Base-by-base conservation (phyloP, 2,888 invertebrate species). In the Protonemura montana region DNA sequence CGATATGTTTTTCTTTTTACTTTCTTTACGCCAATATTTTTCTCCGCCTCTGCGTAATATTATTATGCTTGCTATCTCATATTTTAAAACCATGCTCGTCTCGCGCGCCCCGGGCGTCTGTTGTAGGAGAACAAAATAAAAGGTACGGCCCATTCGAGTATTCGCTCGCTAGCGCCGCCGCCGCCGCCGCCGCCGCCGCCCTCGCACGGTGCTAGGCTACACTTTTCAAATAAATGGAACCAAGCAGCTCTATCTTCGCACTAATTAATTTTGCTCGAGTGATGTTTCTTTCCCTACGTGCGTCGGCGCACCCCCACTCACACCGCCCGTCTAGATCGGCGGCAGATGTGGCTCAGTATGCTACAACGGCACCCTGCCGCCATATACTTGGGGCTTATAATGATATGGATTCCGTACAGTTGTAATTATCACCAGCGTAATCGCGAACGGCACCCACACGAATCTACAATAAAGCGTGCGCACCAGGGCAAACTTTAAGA, bases 251-350 rank as follows among this genome's bases (percentile, higher is more conserved):
- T 42, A 83, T 41, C 82, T 83, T 83, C 42, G n/a, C 82, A 41
- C 26, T 83, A 83, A 83, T 83, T 83, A 83, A 83, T 83, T 83
- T 83, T 83, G 27, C 78, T 78, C 78, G n/a, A 27, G 26, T 25
- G 28, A 6, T 27, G 28, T 78, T 78, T 28, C 78, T 78, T 78
- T 27, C 26, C 21, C 76, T 78, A 78, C 28, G 28, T 16, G 28
- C 26, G 28, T 27, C 78, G 35, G 35, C 35, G 13, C 78, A 25
- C 21, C 59, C 6, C 59, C 59, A 3, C 1, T 59, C 59, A 10
- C 35, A 3, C 35, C 35, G 5, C 5, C 10, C 35, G 35, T 35
- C 35, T 3, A 35, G 35, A 59, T 59, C 16, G 59, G 59, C 59
- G 35, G 21, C 59, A 59, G 59, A 59, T 59, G 59, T 59, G 59